Evolutionary conservation across 1,140 invertebrate genomes (phyloP).

Genomic region (Doryteuthis pealeii): DNA sequence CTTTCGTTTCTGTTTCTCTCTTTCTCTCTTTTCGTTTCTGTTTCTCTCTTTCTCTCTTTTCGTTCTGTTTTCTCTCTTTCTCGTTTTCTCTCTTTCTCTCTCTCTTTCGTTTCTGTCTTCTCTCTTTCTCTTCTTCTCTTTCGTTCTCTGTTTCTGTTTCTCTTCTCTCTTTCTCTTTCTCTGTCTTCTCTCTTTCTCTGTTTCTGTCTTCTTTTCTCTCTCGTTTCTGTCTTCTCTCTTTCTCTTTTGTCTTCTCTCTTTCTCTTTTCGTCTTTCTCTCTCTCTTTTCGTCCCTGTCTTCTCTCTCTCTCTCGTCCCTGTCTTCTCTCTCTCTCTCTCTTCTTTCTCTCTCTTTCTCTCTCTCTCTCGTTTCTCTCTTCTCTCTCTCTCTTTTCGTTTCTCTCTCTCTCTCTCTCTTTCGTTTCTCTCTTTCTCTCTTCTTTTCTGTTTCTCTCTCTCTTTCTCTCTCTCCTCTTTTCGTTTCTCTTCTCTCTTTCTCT

Average conservation of each 20-base stretch:
- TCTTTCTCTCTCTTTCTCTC: not conserved
- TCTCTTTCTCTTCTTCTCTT: constrained; percentile 8
- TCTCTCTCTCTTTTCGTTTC: not conserved
- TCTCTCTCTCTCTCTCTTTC: constrained; percentile 10
- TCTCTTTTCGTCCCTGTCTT: not conserved
- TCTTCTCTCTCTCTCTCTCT: not conserved
- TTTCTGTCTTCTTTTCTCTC: not conserved
- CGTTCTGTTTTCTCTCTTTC: not conserved
- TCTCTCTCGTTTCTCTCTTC: not conserved
- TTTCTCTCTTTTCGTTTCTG: too few species aligned
- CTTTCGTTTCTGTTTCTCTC: not conserved
- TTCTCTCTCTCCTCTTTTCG: not conserved
- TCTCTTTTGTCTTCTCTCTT: not conserved
- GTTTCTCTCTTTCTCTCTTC: not conserved
- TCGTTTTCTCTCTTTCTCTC: not conserved
- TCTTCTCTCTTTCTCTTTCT: constrained; percentile 1
- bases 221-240: not conserved
- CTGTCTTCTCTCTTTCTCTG: not conserved
- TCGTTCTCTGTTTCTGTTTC: not conserved
- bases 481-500: constrained; percentile 1
- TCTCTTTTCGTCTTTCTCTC: not conserved
- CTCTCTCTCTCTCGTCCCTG: not conserved
- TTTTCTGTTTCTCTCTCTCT: not conserved
- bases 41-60: not conserved
- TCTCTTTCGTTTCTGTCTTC: not conserved